A percentile compares a stretch with the other conserved stretches of the same genome.
Conservation (phyloP, 2,113 vertebrate genomes). For the Sisor rabdophorus region DNA sequence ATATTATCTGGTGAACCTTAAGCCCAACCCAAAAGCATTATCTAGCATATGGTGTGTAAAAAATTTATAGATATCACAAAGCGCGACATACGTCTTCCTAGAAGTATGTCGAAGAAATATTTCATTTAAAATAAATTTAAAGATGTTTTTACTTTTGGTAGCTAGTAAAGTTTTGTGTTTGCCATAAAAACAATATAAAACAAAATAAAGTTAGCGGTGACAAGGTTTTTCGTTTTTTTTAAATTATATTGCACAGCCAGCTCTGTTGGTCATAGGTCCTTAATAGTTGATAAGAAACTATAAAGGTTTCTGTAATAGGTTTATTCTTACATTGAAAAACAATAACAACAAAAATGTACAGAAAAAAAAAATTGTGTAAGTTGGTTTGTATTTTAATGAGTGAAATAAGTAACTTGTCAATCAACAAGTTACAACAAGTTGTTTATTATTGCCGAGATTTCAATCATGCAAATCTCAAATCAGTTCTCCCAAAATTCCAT, state of each 20-base stretch:
- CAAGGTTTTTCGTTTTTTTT: constrained; percentile 34
- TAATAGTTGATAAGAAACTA: constrained; percentile 29
- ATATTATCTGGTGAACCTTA: constrained; percentile 55
- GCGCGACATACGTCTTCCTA: background rate
- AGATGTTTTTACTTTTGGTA: background rate
- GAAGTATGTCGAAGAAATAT: background rate
- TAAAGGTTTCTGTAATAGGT: constrained; percentile 3
- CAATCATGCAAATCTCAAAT: too few species aligned
- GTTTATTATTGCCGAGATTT: too few species aligned
- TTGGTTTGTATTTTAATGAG: too few species aligned
- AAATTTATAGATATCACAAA: background rate
- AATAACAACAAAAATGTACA: too few species aligned
- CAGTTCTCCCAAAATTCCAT: too few species aligned
- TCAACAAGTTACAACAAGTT: too few species aligned
- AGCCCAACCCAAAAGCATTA: constrained; percentile 39
- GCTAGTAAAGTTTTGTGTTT: background rate
- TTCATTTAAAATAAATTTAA: background rate
- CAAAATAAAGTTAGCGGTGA: background rate
- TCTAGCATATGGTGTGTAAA: constrained; percentile 42
- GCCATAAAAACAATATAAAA: constrained; percentile 35
- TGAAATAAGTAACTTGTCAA: too few species aligned
- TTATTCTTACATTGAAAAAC: too few species aligned
- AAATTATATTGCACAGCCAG: background rate
- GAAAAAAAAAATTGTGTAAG: too few species aligned
- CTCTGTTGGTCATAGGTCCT: constrained; percentile 1